Conservation (phyloP, 2,797 vertebrate genomes). For the Neostethus bicornis region DNA sequence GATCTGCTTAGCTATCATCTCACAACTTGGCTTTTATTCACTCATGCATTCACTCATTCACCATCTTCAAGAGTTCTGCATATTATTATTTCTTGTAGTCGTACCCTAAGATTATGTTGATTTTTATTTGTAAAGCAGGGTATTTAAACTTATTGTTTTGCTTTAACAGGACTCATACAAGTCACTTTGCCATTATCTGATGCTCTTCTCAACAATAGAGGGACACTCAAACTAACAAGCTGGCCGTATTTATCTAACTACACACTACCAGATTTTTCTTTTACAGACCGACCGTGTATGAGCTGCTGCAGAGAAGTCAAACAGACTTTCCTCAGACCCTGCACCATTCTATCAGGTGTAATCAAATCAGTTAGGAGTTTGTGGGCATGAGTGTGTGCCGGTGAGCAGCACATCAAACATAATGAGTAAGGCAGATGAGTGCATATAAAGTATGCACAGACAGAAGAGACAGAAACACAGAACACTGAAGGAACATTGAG, state of each 20-base stretch:
- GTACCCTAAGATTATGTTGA: conserved; percentile 36
- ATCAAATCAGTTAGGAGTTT: conserved; percentile 59
- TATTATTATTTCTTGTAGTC: conserved; percentile 36
- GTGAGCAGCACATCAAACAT: conserved; percentile 32
- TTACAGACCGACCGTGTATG: conserved; percentile 14
- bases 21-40: conserved; percentile 8
- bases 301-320: conserved; percentile 33
- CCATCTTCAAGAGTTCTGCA: conserved; percentile 19
- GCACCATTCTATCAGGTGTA: conserved; percentile 55
- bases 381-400: conserved; percentile 5
- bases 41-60: conserved; percentile 33
- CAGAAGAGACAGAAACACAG: conserved; percentile 4
- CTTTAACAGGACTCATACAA: conserved; percentile 7
- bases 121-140: conserved; percentile 12
- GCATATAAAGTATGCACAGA: background rate
- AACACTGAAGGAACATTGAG: conserved; percentile 2
- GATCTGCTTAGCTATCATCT: conserved; percentile 20
- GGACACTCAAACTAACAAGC: too few relatives aligned
- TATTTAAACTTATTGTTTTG: conserved; percentile 14
- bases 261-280: conserved; percentile 21
- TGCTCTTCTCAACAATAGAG: conserved; percentile 30
- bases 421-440: conserved; percentile 17
- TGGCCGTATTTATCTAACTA: conserved; percentile 19
- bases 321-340: conserved; percentile 22
- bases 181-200: background rate